Percentiles rank a stretch among this genome's conserved stretches.
phyloP scores from a whole-genome alignment of 2,888 invertebrate genomes.

The Ceratothoa steindachneri region DNA sequence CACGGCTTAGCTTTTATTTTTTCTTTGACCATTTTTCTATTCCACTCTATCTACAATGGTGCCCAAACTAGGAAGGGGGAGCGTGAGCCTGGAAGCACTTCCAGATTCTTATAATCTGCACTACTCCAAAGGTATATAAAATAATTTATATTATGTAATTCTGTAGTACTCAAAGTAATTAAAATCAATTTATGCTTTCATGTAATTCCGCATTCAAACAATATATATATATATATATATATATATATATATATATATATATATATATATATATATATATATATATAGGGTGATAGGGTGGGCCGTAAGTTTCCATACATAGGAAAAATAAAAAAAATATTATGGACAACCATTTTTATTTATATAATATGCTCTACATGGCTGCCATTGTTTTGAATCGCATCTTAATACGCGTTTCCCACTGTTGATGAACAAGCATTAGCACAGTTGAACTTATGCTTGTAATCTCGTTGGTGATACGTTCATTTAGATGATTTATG shows the following conservation, averaged over 20 bases:
- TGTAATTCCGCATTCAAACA: background rate
- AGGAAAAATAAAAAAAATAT: background rate
- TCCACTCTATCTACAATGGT: no score
- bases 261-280: background rate
- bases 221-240: background rate
- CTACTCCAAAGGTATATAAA: no score
- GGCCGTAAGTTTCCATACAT: background rate
- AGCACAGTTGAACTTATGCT: background rate
- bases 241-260: background rate
- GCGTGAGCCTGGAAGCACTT: no score
- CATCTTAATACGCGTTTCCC: slow-evolving; percentile 8
- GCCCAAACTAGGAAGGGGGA: no score
- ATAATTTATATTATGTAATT: no score
- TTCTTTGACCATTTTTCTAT: no score
- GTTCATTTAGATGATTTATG: background rate
- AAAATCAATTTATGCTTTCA: no score
- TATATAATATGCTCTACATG: slow-evolving; percentile 11
- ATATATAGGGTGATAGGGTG: background rate
- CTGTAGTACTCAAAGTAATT: no score
- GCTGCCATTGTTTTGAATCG: slow-evolving; percentile 1
- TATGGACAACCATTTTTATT: slow-evolving; percentile 5
- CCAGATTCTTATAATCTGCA: no score
- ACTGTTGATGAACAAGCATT: slow-evolving; percentile 9
- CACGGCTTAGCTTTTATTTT: no score
- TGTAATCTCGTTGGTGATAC: background rate